phyloP scores from a whole-genome alignment of 2,888 invertebrate genomes.

The Cheilosia vernalis region DNA sequence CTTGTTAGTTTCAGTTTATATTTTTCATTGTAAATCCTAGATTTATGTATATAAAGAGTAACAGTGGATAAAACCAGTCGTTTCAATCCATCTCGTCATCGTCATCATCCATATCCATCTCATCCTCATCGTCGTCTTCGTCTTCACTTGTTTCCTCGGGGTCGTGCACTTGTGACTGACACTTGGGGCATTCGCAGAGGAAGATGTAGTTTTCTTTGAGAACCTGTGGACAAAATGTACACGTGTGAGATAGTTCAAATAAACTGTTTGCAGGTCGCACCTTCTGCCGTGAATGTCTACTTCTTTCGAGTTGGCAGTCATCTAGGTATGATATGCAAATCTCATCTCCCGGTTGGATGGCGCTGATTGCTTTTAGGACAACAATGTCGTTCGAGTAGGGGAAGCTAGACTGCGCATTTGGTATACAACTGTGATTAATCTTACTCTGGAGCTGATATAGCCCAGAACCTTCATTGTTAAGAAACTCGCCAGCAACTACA shows the following conservation, averaged over 20 bases:
- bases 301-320: conserved; percentile 91
- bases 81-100: conserved; percentile 77
- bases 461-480: conserved; percentile 96
- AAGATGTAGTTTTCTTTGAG: conserved; percentile 92
- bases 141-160: conserved; percentile 94
- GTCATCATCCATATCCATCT: conserved; percentile 83
- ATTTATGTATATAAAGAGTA: conserved; percentile 43
- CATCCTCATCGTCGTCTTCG: conserved; percentile 86
- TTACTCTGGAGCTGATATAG: conserved; percentile 93
- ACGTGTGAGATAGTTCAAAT: conserved; percentile 74
- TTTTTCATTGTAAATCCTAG: conserved; percentile 54
- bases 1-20: conserved; percentile 44
- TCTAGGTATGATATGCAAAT: conserved; percentile 96
- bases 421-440: conserved; percentile 95
- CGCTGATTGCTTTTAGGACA: conserved; percentile 88
- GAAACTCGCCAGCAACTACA: conserved; percentile 86
- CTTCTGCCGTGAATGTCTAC: conserved; percentile 94
- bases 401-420: conserved; percentile 94
- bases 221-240: conserved; percentile 80
- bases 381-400: conserved; percentile 91
- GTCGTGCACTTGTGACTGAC: conserved; percentile 88
- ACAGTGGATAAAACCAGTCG: conserved; percentile 1
- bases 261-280: conserved; percentile 79
- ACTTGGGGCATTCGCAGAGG: conserved; percentile 91
- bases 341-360: conserved; percentile 92